Percentiles rank a stretch among this genome's conserved stretches.
These are phyloP conservation scores for Folsomia manolachei DNA, from an alignment of 2,888 invertebrate genomes.

Conservation along the genomic window DNA sequence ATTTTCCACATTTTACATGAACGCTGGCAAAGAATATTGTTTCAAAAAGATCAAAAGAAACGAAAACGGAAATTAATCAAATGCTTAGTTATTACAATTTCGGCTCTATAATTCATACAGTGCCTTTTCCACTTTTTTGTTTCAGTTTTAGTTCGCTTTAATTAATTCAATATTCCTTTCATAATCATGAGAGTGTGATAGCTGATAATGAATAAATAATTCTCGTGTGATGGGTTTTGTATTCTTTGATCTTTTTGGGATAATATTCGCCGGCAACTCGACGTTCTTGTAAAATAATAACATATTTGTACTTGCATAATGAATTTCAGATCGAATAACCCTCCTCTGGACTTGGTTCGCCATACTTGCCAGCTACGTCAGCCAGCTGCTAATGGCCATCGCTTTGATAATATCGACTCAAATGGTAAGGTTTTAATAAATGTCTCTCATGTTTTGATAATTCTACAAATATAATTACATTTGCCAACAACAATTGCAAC, in stretches of 20 bases:
- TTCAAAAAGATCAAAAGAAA: too few species aligned
- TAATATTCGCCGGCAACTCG: too few species aligned
- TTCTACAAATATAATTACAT: not conserved
- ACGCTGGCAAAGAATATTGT: too few species aligned
- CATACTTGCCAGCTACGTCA: constrained; percentile 41
- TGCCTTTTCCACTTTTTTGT: not conserved
- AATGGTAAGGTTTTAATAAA: constrained; percentile 25
- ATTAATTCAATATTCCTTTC: not conserved
- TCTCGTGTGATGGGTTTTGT: too few species aligned
- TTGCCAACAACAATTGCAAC: not conserved
- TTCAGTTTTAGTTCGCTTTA: not conserved
- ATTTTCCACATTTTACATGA: not conserved
- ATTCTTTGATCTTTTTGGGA: too few species aligned
- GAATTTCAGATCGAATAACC: constrained; percentile 36
- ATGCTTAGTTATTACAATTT: too few species aligned
- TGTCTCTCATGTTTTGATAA: not conserved
- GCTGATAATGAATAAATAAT: too few species aligned
- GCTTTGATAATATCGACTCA: constrained; percentile 37
- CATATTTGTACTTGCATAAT: not conserved
- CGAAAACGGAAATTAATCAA: too few species aligned
- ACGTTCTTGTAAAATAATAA: too few species aligned
- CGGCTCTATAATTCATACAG: too few species aligned
- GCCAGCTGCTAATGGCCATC: constrained; percentile 37
- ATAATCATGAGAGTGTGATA: too few species aligned
- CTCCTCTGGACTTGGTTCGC: constrained; percentile 45